A percentile compares a stretch with the other conserved stretches of the same genome.
phyloP scores from a whole-genome alignment of 2,113 vertebrate genomes.

The Onychostruthus taczanowskii region DNA sequence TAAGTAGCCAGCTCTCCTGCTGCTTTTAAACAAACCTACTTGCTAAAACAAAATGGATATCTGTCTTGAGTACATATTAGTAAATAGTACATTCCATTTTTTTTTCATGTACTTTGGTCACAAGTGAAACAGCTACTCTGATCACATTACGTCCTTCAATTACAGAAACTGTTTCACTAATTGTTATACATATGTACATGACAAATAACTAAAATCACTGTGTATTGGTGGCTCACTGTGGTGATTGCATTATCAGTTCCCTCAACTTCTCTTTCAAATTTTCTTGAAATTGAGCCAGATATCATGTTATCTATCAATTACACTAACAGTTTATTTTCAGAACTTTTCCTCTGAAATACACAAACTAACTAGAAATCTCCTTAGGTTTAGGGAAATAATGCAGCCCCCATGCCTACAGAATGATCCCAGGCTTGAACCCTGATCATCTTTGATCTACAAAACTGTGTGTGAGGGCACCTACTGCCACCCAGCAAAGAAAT shows the following conservation, averaged over 20 bases:
- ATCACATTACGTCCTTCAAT: neutral
- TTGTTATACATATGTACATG: neutral
- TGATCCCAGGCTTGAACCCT: neutral
- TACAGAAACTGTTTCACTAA: neutral
- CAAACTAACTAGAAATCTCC: neutral
- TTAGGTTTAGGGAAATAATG: neutral
- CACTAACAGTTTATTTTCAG: neutral
- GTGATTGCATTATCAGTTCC: neutral
- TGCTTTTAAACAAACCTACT: neutral
- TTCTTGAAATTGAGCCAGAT: neutral
- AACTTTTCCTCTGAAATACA: neutral
- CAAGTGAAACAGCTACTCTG: neutral
- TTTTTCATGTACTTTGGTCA: neutral
- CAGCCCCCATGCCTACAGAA: neutral
- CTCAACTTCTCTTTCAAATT: neutral
- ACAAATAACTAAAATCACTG: neutral
- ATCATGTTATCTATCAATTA: neutral
- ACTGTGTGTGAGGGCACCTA: neutral
- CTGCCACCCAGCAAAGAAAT: neutral
- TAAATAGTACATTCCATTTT: neutral
- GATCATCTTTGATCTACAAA: neutral
- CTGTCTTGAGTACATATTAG: neutral
- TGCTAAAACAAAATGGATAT: neutral
- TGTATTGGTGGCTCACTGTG: neutral
- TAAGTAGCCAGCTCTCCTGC: neutral